A percentile compares a stretch with the other conserved stretches of the same genome.
Conservation (phyloP, 2,888 invertebrate genomes). For the Oscheius sp. region DNA sequence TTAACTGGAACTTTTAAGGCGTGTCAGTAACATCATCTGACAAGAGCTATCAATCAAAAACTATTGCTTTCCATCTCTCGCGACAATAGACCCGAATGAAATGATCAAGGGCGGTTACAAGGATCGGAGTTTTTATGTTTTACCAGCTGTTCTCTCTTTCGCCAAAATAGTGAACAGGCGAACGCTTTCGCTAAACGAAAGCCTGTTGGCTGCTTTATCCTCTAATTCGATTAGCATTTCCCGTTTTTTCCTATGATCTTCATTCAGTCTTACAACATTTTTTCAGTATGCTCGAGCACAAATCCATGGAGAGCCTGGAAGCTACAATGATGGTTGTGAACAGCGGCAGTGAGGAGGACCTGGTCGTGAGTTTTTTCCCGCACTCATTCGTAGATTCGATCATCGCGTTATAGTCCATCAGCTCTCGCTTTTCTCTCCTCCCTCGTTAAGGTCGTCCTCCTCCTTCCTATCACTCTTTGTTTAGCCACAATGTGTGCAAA, state of each 20-base stretch:
- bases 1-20: too few species aligned
- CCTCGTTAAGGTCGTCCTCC: neutral
- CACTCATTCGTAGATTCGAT: slow-evolving; percentile 7
- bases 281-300: slow-evolving; percentile 25
- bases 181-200: neutral
- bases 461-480: too few species aligned
- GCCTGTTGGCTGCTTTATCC: neutral
- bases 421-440: neutral
- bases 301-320: slow-evolving; percentile 24
- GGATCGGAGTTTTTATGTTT: too few species aligned
- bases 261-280: neutral
- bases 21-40: too few species aligned
- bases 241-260: slow-evolving; percentile 11
- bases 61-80: too few species aligned
- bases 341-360: slow-evolving; percentile 29
- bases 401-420: slow-evolving; percentile 15
- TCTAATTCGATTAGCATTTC: slow-evolving; percentile 31
- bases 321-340: slow-evolving; percentile 20
- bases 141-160: neutral
- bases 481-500: too few species aligned
- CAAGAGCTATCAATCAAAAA: too few species aligned
- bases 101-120: too few species aligned
- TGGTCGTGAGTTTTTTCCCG: slow-evolving; percentile 16
- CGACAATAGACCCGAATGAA: too few species aligned
- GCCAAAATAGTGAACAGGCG: neutral